These are phyloP conservation scores for Rhizoglyphus robini DNA, from an alignment of 1,140 invertebrate genomes.

Conservation along the genomic window DNA sequence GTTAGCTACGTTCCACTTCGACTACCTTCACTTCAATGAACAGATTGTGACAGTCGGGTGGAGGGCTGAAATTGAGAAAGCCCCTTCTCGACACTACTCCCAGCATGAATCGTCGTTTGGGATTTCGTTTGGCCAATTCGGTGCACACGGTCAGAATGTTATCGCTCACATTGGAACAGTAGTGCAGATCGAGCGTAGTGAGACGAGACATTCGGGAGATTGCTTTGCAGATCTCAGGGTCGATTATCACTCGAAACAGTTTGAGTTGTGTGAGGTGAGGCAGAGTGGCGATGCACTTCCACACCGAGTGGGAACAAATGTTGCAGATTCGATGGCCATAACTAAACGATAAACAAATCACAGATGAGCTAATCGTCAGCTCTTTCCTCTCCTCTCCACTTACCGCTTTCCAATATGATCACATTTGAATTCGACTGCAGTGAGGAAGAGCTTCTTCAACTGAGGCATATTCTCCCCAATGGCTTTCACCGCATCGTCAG, in stretches of 20 bases:
- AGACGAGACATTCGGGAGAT: background rate
- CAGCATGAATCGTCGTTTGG: background rate
- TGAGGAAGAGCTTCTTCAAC: background rate
- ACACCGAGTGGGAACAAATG: background rate
- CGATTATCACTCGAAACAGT: constrained; percentile 17
- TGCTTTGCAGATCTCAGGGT: constrained; percentile 14
- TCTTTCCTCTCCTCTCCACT: background rate
- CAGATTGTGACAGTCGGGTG: constrained; percentile 7
- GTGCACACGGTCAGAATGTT: constrained; percentile 11
- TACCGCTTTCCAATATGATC: constrained; percentile 15
- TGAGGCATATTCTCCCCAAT: constrained; percentile 10
- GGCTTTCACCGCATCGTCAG: constrained; percentile 5
- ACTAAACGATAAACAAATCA: background rate
- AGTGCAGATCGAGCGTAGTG: constrained; percentile 12
- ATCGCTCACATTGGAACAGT: constrained; percentile 18
- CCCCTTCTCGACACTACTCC: background rate
- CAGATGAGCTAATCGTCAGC: background rate
- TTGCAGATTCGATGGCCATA: constrained; percentile 16
- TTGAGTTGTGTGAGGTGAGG: background rate
- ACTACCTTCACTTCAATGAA: constrained; percentile 16
- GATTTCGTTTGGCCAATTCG: background rate
- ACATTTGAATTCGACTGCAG: constrained; percentile 15
- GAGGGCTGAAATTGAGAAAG: background rate
- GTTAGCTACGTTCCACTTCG: too few relatives aligned
- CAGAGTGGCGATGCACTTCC: constrained; percentile 15